Percentiles rank a stretch among this genome's conserved stretches.
Evolutionary conservation across 2,797 vertebrate genomes (phyloP).

Genomic region (Periophthalmus magnuspinnatus): DNA sequence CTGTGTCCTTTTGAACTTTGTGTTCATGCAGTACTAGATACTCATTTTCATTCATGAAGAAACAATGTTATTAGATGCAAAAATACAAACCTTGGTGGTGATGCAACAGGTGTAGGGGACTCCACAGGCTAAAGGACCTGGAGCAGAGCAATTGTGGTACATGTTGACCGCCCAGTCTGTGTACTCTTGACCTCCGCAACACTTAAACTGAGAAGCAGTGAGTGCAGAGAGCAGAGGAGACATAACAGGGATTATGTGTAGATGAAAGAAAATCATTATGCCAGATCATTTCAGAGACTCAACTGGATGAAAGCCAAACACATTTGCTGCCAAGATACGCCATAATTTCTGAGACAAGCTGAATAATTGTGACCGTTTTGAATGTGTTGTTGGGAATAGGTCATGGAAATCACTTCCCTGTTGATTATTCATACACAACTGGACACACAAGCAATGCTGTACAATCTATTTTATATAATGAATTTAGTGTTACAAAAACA

Average conservation of each 20-base stretch:
- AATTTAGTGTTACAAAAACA: too few relatives aligned
- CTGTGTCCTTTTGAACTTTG: neutral
- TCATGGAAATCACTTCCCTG: constrained; percentile 10
- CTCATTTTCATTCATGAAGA: neutral
- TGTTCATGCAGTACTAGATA: neutral
- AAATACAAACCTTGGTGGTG: constrained; percentile 66
- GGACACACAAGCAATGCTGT: neutral
- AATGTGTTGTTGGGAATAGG: neutral
- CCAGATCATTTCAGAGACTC: constrained; percentile 9
- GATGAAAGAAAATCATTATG: neutral
- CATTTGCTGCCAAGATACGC: constrained; percentile 33
- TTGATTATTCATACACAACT: neutral
- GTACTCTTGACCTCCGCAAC: constrained; percentile 89
- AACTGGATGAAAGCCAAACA: neutral
- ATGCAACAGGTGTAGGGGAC: constrained; percentile 94
- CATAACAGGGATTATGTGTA: constrained; percentile 7
- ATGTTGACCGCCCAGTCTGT: constrained; percentile 88
- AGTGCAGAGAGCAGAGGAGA: constrained; percentile 5
- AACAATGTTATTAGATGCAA: neutral
- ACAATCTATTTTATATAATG: too few relatives aligned
- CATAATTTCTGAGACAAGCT: constrained; percentile 23
- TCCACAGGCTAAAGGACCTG: constrained; percentile 88
- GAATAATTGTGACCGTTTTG: constrained; percentile 27
- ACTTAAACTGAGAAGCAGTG: constrained; percentile 82
- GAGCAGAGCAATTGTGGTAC: constrained; percentile 87